Evolutionary conservation across 1,140 invertebrate species (phyloP).

Genomic region (Meloidogyne hapla): DNA sequence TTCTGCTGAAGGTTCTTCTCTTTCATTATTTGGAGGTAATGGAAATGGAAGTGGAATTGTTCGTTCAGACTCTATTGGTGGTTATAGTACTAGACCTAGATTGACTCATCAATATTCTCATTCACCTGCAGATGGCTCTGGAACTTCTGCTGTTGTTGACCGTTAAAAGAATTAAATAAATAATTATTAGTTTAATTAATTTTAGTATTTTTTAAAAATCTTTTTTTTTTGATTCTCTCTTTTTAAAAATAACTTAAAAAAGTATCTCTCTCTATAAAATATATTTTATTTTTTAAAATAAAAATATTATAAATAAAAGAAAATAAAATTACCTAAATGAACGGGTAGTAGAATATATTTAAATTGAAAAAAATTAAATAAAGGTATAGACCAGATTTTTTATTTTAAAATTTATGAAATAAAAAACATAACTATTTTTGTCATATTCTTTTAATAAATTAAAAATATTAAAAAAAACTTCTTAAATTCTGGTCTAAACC

Average conservation of each 20-base stretch:
- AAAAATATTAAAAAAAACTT: too few species aligned
- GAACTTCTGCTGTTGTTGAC: constrained; percentile 13
- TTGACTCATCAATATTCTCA: constrained; percentile 13
- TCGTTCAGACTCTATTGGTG: constrained; percentile 22
- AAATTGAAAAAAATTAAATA: too few species aligned
- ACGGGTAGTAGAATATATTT: too few species aligned
- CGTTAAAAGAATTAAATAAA: neutral
- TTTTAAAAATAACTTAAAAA: neutral
- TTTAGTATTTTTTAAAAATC: neutral
- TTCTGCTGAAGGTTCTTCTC: constrained; percentile 30
- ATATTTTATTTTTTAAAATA: neutral
- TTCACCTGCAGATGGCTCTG: constrained; percentile 12
- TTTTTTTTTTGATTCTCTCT: constrained; percentile 2
- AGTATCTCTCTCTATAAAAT: neutral
- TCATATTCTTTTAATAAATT: too few species aligned
- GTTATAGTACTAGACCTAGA: constrained; percentile 13
- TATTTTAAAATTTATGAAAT: too few species aligned
- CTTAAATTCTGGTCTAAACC: too few species aligned
- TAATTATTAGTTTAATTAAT: neutral
- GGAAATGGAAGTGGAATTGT: constrained; percentile 28
- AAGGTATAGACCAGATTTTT: too few species aligned
- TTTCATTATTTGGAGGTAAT: constrained; percentile 30
- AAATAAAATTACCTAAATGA: neutral
- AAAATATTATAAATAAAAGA: neutral
- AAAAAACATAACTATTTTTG: too few species aligned